These are phyloP conservation scores for Sphinx pinastri DNA, from an alignment of 2,888 invertebrate species.

Conservation along the genomic window DNA sequence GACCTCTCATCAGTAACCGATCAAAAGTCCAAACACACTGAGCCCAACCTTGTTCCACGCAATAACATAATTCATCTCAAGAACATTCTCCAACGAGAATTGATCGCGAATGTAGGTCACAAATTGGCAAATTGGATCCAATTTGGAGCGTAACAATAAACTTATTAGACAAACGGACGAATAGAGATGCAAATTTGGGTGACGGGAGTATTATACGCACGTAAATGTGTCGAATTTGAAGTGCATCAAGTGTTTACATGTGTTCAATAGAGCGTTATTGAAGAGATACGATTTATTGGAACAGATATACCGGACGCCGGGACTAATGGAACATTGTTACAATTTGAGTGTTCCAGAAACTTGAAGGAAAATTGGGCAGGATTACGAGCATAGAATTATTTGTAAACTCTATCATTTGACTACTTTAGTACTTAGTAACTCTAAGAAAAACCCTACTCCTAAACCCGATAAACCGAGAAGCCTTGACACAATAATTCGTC, in stretches of 20 bases:
- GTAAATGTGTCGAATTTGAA: conserved; percentile 3
- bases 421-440: too few species aligned
- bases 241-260: conserved; percentile 11
- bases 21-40: conserved; percentile 1
- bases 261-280: background rate
- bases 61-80: conserved; percentile 24
- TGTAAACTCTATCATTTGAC: too few species aligned
- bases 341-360: too few species aligned
- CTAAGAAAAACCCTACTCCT: too few species aligned
- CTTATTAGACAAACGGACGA: conserved; percentile 18
- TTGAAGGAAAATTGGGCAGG: too few species aligned
- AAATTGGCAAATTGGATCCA: conserved; percentile 23
- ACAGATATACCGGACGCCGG: background rate
- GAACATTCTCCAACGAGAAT: conserved; percentile 20
- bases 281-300: conserved; percentile 1
- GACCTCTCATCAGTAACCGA: background rate
- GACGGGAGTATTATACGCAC: background rate
- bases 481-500: too few species aligned
- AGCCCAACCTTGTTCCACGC: conserved; percentile 10
- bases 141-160: conserved; percentile 23
- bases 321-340: background rate
- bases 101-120: conserved; percentile 24
- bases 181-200: conserved; percentile 21
- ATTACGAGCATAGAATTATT: too few species aligned
- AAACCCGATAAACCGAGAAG: too few species aligned